Percentiles rank a stretch among this genome's conserved stretches.
Evolutionary conservation across 2,888 invertebrate genomes (phyloP).

Genomic region (Cacoxenus indagator): DNA sequence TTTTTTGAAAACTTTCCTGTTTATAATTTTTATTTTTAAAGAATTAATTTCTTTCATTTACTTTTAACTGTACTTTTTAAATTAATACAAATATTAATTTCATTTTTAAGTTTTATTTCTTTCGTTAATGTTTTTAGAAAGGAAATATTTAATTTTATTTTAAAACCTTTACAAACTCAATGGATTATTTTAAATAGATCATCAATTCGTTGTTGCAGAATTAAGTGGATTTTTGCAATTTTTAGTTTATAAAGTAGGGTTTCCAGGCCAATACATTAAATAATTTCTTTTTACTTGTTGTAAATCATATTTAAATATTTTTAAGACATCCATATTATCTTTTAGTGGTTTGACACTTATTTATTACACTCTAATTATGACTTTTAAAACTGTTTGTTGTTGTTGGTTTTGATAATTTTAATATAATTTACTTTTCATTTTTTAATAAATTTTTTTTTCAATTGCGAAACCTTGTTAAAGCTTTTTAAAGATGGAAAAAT

Average conservation of each 20-base stretch:
- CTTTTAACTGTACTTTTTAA: too few species aligned
- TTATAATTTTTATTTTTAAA: too few species aligned
- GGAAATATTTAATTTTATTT: background rate
- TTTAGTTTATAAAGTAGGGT: background rate
- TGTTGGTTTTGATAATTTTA: slow-evolving; percentile 27
- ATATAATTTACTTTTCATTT: slow-evolving; percentile 37
- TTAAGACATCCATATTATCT: slow-evolving; percentile 31
- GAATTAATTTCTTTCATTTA: too few species aligned
- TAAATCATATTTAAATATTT: slow-evolving; percentile 3
- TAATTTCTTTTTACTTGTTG: slow-evolving; percentile 41
- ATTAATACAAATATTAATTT: too few species aligned
- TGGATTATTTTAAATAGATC: slow-evolving; percentile 8
- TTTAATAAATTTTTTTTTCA: slow-evolving; percentile 38
- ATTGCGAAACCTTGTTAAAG: slow-evolving; percentile 67
- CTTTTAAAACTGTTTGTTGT: slow-evolving; percentile 5
- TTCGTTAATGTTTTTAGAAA: too few species aligned
- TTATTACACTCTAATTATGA: background rate
- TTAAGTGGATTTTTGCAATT: background rate
- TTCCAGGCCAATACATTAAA: background rate
- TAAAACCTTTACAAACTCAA: background rate
- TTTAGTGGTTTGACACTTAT: slow-evolving; percentile 5
- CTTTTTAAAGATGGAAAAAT: slow-evolving; percentile 43
- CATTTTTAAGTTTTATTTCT: too few species aligned
- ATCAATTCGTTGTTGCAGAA: slow-evolving; percentile 1
- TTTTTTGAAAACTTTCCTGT: too few species aligned